Evolutionary conservation across 1,140 invertebrate genomes (phyloP).

Genomic region (Apis cerana): DNA sequence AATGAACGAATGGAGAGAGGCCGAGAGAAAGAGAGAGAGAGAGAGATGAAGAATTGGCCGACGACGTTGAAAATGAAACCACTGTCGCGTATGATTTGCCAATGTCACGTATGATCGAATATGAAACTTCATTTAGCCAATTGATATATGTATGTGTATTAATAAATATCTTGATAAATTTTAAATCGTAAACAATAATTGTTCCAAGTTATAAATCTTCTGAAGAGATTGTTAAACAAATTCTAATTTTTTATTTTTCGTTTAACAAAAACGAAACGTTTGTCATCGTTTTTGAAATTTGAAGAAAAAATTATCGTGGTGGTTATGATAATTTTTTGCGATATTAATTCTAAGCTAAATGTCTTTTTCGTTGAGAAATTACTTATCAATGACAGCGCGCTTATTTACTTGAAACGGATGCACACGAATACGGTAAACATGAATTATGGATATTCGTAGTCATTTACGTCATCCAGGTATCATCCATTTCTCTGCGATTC

Average conservation of each 20-base stretch:
- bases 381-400: slow-evolving; percentile 14
- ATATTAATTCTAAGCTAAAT: neutral
- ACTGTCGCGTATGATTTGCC: slow-evolving; percentile 25
- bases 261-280: too few species aligned
- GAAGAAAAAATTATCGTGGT: neutral
- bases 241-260: too few species aligned
- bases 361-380: slow-evolving; percentile 13
- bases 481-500: slow-evolving; percentile 12
- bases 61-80: slow-evolving; percentile 39
- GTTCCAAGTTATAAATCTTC: too few species aligned
- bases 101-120: slow-evolving; percentile 1
- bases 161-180: too few species aligned
- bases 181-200: too few species aligned
- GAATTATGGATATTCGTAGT: slow-evolving; percentile 8
- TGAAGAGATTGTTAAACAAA: too few species aligned
- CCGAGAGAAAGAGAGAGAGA: neutral
- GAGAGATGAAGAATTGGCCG: neutral
- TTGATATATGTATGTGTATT: too few species aligned
- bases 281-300: neutral
- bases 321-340: neutral
- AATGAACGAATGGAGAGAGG: slow-evolving; percentile 17
- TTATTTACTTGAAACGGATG: slow-evolving; percentile 12
- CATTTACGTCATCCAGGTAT: slow-evolving; percentile 13
- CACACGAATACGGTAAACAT: slow-evolving; percentile 15
- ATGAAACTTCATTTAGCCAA: slow-evolving; percentile 4